Evolutionary conservation across 2,888 invertebrate genomes (phyloP).

Genomic region (Endomychus coccineus): DNA sequence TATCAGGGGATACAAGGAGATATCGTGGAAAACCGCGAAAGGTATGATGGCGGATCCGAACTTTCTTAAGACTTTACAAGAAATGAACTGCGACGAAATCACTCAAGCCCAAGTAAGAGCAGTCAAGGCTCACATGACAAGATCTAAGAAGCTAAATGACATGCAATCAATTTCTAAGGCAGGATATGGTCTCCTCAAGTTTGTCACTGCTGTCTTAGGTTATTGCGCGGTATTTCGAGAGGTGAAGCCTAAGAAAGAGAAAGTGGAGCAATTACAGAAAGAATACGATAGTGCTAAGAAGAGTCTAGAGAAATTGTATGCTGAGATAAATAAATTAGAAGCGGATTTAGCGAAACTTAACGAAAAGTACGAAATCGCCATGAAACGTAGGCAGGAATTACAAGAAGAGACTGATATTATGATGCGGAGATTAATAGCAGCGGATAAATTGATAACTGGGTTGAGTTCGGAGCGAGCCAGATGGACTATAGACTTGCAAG

Average conservation of each 20-base stretch:
- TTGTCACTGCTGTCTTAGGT: slow-evolving; percentile 80
- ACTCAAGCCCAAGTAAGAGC: slow-evolving; percentile 63
- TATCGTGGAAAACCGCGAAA: slow-evolving; percentile 86
- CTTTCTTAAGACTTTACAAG: slow-evolving; percentile 71
- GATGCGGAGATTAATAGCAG: slow-evolving; percentile 71
- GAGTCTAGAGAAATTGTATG: slow-evolving; percentile 63
- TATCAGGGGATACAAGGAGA: slow-evolving; percentile 72
- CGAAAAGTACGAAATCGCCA: slow-evolving; percentile 68
- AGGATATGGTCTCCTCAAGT: slow-evolving; percentile 76
- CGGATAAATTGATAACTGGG: slow-evolving; percentile 82
- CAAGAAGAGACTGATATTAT: slow-evolving; percentile 78
- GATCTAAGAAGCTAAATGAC: slow-evolving; percentile 64
- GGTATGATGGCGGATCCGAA: slow-evolving; percentile 87
- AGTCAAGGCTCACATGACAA: slow-evolving; percentile 66
- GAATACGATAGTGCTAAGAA: slow-evolving; percentile 58
- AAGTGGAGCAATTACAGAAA: slow-evolving; percentile 67
- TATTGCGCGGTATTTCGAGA: slow-evolving; percentile 84
- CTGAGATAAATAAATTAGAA: slow-evolving; percentile 67
- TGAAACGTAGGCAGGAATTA: slow-evolving; percentile 56
- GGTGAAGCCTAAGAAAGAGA: slow-evolving; percentile 78
- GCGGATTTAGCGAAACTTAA: slow-evolving; percentile 61
- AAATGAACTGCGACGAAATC: slow-evolving; percentile 77
- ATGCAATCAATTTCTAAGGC: slow-evolving; percentile 82
- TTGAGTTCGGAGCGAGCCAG: slow-evolving; percentile 75
- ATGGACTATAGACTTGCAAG: slow-evolving; percentile 71